Evolutionary conservation across 2,888 invertebrate species (phyloP), one percentile per base, ranked within the genome.

Genomic region (Scaptomyza cyrtandrae): DNA sequence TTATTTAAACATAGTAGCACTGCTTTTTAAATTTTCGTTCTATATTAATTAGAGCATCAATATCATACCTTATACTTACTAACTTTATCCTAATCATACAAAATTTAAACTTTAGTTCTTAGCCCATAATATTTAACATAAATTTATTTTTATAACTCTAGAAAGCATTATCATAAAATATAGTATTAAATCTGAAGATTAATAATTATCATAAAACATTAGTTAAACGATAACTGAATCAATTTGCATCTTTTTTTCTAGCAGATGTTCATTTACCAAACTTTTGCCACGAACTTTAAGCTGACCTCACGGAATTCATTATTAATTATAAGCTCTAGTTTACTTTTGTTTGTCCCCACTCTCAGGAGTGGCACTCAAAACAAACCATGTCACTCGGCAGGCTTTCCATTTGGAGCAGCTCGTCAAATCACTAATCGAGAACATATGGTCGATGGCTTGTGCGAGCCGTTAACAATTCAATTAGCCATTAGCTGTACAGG

Each of bases 381-480:
- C 3, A 39, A 39, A 14, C 14, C 14, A 39, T 39, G 39, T 2
- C 39, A 14, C 14, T 39, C 7, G 39, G 14, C 14, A 14, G 10
- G 16, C 44, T 13, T 19, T 9, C 19, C 50, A 27, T 35, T 46
- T 33, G 13, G 24, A 19, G 43, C 44, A 24, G 31, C 63, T 60
- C 29, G 37, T 24, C 10, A 41, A 73, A 41, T 11, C 29, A 41
- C 55, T 50, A 65, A 56, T 64, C 45, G 46, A 54, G 44, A 71
- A 27, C 83, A 83, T 86, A 80, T 76, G 83, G 69, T 49, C 31
- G 43, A 62, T 68, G 64, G 72, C 80, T 61, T 55, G 68, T 75
- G 70, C 75, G 58, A 27, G 39, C 33, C 54, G 55, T 61, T 66
- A 68, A 61, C 70, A 70, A 66, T 58, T 58, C 62, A 72, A 75